Base-by-base conservation (phyloP, 2,888 invertebrate genomes). In the Harpalus rufipes region DNA sequence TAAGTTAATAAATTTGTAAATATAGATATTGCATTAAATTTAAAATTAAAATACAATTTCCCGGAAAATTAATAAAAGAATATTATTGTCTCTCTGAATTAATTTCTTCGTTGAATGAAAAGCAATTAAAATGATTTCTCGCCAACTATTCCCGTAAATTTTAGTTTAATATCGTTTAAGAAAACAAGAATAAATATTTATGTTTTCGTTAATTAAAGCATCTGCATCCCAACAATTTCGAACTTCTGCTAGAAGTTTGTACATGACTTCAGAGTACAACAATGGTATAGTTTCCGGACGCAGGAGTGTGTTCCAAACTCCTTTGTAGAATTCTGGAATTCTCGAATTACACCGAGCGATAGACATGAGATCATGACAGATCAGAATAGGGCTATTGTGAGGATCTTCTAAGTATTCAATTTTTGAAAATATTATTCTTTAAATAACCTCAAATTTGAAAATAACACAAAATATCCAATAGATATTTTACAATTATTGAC, bases 131-230 rank as follows among this genome's bases (percentile, higher is more conserved):
- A 8, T 51, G 44, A 51, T 10, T 51, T 51, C 44, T 51, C 44
- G 44, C 44, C 10, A 51, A 51, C 44, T 10, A 51, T 44, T 44
- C 44, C 5, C 10, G 0, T 44, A 44, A 44, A 44, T 51, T 51
- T 51, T 51, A 2, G 44, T 61, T 63, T 63, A 63, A 63, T 63
- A 25, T 63, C 21, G 63, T 21, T 12, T 16, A 63, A 63, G 63
- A 63, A 63, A 18, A 12, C 63, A 12, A 63, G 21, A 21, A 63
- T 63, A 63, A 63, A 63, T 63, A 63, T 63, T 63, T 63, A 63
- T 18, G 21, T 18, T 21, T 18, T 7, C 21, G 21, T 63, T 63
- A 63, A 63, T 63, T 63, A 21, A 61, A 63, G 63, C 25, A 63
- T 63, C 63, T 7, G 21, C 18, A 21, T 63, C 21, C 21, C 1